phyloP scores from a whole-genome alignment of 2,888 invertebrate species.

The Drosophila putrida region DNA sequence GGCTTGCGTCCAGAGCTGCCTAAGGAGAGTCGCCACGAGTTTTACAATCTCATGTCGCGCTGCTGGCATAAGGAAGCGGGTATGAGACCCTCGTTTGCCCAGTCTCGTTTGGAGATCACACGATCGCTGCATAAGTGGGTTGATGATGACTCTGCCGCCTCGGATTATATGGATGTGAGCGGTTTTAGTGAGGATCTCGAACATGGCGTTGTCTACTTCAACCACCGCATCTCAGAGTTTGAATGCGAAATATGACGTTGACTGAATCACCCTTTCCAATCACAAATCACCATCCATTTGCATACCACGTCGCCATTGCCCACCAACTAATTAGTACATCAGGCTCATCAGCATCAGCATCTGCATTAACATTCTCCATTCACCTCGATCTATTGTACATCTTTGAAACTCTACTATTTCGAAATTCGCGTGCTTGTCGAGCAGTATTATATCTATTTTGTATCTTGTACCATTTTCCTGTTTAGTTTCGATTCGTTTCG shows the following conservation, averaged over 20 bases:
- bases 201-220: constrained; percentile 85
- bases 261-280: constrained; percentile 57
- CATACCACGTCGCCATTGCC: constrained; percentile 55
- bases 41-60: constrained; percentile 88
- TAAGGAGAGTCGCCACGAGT: constrained; percentile 91
- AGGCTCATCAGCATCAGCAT: constrained; percentile 28
- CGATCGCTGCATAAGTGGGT: constrained; percentile 85
- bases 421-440: constrained; percentile 71
- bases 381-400: constrained; percentile 17
- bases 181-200: constrained; percentile 85
- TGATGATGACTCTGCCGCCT: constrained; percentile 84
- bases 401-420: constrained; percentile 29
- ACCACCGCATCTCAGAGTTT: constrained; percentile 88
- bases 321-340: constrained; percentile 52
- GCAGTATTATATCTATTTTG: constrained; percentile 72
- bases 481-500: constrained; percentile 29
- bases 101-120: constrained; percentile 86
- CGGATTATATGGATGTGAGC: constrained; percentile 85
- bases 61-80: constrained; percentile 90
- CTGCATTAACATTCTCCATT: constrained; percentile 15
- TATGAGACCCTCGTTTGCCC: constrained; percentile 90
- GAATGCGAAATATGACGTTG: constrained; percentile 88
- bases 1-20: constrained; percentile 93
- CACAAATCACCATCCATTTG: constrained; percentile 35
- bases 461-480: constrained; percentile 25